phyloP scores from a whole-genome alignment of 2,888 invertebrate genomes.

The Crocallis elinguaria region DNA sequence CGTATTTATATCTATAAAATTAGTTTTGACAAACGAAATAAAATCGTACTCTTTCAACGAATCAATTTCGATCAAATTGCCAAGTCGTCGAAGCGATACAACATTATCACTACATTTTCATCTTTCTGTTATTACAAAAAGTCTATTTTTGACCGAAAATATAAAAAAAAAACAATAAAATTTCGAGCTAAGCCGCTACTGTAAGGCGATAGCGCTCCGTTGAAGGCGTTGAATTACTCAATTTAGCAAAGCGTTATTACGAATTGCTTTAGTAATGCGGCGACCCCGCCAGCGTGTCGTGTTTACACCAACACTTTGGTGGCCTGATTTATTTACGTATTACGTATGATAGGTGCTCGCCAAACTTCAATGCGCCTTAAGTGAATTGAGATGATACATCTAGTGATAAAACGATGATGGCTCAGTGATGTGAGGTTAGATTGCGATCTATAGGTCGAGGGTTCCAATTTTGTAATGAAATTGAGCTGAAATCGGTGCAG shows the following conservation, averaged over 20 bases:
- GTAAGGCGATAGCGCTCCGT: conserved; percentile 19
- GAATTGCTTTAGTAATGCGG: conserved; percentile 33
- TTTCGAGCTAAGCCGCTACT: conserved; percentile 6
- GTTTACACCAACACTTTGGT: conserved; percentile 9
- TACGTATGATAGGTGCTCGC: not conserved
- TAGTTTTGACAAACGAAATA: no score
- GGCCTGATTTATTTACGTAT: not conserved
- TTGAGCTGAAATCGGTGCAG: no score
- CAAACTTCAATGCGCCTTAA: no score
- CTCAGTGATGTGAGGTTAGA: no score
- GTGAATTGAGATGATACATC: no score
- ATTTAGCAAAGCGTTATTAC: conserved; percentile 34
- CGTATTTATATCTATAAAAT: no score
- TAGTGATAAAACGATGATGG: no score
- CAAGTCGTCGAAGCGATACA: not conserved
- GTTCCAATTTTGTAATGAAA: no score
- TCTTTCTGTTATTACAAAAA: not conserved
- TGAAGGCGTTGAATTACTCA: conserved; percentile 33
- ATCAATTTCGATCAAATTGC: no score
- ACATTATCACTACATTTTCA: not conserved
- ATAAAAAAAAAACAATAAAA: conserved; percentile 18
- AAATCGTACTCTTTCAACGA: no score
- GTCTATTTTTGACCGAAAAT: not conserved
- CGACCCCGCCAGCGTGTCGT: conserved; percentile 12
- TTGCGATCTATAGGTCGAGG: no score